Base-by-base conservation (phyloP, 2,113 vertebrate genomes). In the Gulo gulo region DNA sequence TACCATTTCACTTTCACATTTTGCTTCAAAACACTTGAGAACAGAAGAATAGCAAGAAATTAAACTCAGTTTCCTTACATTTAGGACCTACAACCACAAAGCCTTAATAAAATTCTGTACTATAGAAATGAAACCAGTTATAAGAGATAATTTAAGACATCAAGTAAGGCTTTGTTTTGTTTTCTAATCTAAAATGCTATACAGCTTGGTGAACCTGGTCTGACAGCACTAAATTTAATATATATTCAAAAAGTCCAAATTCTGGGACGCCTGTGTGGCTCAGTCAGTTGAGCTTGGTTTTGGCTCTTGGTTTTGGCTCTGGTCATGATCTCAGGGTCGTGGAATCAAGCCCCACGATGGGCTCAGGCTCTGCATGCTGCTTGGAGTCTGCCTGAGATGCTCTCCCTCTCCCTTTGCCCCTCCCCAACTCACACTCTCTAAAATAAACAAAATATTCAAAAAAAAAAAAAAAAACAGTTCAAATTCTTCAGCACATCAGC, bases 1-100 rank as follows among this genome's bases (percentile, higher is more conserved):
- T 89, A 80, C 79, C 67, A 73, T 82, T 91, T 92, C 52, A 79
- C 12, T 90, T 91, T 87, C 39, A 94, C 39, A 61, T 89, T 88
- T 67, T 87, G 39, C 63, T 86, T 94, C 26, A 83, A 93, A 94
- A 90, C 13, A 91, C 23, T 95, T 39, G 18, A 59, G 6, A 85
- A 79, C 3, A 88, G 23, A 0, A 81, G n/a, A 93, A 87, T 4
- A 89, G 67, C 80, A 34, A 47, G n/a, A 88, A 92, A 63, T 11
- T 20, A 79, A 88, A 92, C 63, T 95, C n/a, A 47, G 26, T 71
- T 79, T 73, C 29, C 57, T 57, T 83, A 74, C 39, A 21, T 80
- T 91, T 91, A 88, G 57, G n/a, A 71, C 9, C 31, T 65, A 39
- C 26, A 92, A 86, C 12, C 67, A 92, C n/a, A 39, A 57, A n/a